These are phyloP conservation scores for Prunella himalayana DNA, from an alignment of 2,113 vertebrate species.

Conservation along the genomic window DNA sequence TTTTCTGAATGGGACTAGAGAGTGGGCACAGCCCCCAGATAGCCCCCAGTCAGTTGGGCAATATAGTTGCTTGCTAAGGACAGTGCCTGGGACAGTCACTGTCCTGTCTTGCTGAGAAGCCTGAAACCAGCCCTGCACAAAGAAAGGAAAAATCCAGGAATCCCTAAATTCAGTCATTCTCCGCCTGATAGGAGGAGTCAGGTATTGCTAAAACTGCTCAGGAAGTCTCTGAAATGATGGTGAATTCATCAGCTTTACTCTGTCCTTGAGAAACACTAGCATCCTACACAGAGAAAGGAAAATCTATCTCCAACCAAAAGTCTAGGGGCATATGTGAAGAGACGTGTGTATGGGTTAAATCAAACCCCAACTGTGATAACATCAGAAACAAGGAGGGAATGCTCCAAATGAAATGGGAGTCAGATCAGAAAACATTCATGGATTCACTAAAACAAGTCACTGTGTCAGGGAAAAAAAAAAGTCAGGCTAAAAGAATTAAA, in stretches of 20 bases:
- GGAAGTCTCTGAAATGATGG: background rate
- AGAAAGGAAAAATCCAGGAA: background rate
- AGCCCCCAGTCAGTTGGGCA: background rate
- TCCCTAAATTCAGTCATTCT: background rate
- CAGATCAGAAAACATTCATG: background rate
- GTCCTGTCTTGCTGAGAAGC: background rate
- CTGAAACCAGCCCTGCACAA: background rate
- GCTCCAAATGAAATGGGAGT: background rate
- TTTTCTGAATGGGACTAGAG: background rate
- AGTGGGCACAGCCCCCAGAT: fast-evolving
- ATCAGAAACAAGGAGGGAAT: constrained; percentile 8
- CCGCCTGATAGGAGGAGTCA: background rate
- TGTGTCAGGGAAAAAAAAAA: background rate
- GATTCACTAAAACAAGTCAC: background rate
- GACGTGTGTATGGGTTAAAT: background rate
- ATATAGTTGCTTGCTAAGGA: background rate
- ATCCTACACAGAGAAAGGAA: background rate
- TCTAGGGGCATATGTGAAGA: background rate
- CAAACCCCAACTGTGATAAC: background rate
- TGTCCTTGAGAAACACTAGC: background rate
- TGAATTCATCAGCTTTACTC: background rate
- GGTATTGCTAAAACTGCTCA: background rate
- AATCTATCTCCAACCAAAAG: background rate
- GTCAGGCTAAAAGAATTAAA: background rate
- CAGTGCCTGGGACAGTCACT: no score